These are phyloP conservation scores for Hirundichthys speculiger DNA, from an alignment of 2,113 vertebrate genomes.

Conservation along the genomic window DNA sequence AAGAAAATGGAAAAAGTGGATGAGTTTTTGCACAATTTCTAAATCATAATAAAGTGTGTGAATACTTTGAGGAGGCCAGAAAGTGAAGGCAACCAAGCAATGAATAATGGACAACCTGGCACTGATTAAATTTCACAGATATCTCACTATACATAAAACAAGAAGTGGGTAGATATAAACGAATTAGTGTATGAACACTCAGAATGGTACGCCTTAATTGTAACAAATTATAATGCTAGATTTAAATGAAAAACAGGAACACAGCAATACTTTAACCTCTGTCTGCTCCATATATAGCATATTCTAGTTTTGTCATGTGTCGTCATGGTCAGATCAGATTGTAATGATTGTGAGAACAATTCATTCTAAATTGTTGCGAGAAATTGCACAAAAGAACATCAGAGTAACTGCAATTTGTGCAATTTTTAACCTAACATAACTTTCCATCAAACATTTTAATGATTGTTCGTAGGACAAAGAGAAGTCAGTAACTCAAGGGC, in stretches of 20 bases:
- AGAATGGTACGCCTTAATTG: background rate
- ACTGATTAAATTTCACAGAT: too few species aligned
- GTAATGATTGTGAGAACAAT: conserved; percentile 27
- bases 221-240: background rate
- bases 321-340: conserved; percentile 23
- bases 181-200: too few species aligned
- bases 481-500: conserved; percentile 26
- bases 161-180: too few species aligned
- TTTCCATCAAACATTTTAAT: conserved; percentile 19
- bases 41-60: too few species aligned
- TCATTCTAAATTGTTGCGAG: conserved; percentile 25
- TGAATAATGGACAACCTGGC: too few species aligned
- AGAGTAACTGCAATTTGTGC: conserved; percentile 9
- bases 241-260: background rate
- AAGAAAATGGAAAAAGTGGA: conserved; percentile 6
- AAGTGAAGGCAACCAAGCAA: too few species aligned
- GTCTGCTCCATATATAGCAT: background rate
- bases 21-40: background rate
- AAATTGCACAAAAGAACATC: conserved; percentile 23
- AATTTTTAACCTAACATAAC: conserved; percentile 5
- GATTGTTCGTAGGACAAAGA: conserved; percentile 24
- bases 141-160: too few species aligned
- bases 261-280: background rate
- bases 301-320: background rate
- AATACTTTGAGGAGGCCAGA: too few species aligned